Conservation (phyloP, 2,113 vertebrate species). For the Okapia johnstoni region DNA sequence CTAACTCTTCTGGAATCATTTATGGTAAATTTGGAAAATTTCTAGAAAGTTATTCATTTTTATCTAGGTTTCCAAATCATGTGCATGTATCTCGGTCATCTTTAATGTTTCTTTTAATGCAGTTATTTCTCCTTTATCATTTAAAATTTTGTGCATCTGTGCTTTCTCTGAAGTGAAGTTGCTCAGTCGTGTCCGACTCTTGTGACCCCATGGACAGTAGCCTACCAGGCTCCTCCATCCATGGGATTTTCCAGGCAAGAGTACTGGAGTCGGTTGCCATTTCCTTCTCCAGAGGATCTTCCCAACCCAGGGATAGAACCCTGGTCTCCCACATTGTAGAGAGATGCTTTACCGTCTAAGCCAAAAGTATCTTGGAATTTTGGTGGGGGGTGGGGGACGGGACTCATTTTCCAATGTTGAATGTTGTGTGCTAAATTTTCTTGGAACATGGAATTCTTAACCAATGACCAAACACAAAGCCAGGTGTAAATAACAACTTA, state of each 20-base stretch:
- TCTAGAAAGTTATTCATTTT: neutral
- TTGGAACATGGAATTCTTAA: neutral
- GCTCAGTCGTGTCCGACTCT: too few relatives aligned
- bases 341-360: too few relatives aligned
- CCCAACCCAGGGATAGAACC: too few relatives aligned
- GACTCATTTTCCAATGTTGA: neutral
- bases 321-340: too few relatives aligned
- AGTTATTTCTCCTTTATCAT: neutral
- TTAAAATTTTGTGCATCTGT: neutral
- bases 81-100: neutral
- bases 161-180: neutral
- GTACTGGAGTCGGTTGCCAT: too few relatives aligned
- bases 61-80: neutral
- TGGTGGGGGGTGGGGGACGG: fast-evolving
- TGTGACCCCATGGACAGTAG: too few relatives aligned
- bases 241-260: too few relatives aligned
- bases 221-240: too few relatives aligned
- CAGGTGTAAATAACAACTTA: neutral
- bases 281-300: too few relatives aligned
- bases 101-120: neutral
- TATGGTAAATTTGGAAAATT: neutral
- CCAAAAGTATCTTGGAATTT: neutral
- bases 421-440: neutral
- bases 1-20: neutral
- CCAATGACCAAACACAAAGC: neutral